Evolutionary conservation across 92 coral and sea anemone species (phyloP).

Genomic region (Porites divaricata): DNA sequence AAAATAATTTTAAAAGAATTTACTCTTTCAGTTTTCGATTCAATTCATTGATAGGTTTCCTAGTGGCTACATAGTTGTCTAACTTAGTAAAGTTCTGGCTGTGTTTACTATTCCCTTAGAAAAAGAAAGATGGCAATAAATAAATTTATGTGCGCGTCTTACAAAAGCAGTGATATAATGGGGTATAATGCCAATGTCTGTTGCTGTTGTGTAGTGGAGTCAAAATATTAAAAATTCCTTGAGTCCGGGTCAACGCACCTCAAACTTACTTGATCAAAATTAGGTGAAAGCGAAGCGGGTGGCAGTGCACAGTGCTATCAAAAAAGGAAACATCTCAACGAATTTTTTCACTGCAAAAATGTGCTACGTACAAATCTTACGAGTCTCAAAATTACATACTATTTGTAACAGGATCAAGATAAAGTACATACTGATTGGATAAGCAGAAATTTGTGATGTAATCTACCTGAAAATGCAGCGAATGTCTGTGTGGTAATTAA

Average conservation of each 20-base stretch:
- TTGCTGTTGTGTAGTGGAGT: background rate
- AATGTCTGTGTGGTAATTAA: background rate
- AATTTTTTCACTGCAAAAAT: conserved; percentile 6
- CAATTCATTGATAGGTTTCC: too few relatives aligned
- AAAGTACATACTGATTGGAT: background rate
- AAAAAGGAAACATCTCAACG: background rate
- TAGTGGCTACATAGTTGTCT: too few relatives aligned
- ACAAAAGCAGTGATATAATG: background rate
- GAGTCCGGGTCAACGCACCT: too few relatives aligned
- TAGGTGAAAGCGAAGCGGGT: too few relatives aligned
- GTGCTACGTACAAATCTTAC: background rate
- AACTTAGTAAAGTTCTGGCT: too few relatives aligned
- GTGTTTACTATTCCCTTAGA: too few relatives aligned
- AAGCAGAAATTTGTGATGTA: background rate
- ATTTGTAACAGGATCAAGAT: background rate
- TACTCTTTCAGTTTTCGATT: too few relatives aligned
- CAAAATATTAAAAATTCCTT: background rate
- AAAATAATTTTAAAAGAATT: too few relatives aligned
- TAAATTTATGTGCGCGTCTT: background rate
- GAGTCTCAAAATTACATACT: background rate
- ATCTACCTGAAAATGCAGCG: background rate
- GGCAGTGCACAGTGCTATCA: too few relatives aligned
- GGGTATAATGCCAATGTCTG: too few relatives aligned
- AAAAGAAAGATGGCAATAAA: too few relatives aligned
- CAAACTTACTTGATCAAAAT: too few relatives aligned